Base-by-base conservation (phyloP, 1,140 invertebrate species). In the Parapsyche elsis region DNA sequence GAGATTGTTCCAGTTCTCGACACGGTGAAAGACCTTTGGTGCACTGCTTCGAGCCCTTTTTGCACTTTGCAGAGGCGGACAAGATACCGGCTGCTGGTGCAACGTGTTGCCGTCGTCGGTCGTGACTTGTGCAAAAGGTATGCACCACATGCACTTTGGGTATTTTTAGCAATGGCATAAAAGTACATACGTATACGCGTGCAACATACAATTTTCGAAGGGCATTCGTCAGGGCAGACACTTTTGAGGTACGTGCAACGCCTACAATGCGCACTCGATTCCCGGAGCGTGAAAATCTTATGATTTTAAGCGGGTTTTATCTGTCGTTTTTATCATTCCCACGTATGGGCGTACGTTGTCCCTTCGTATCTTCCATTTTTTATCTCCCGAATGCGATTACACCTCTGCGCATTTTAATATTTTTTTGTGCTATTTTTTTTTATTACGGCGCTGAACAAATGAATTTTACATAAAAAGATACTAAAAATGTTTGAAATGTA, bases 111-210 rank as follows among this genome's bases (percentile, higher is more conserved):
- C 9, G 57, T 1, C 23, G 64, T 67, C 21, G 21, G 24, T 67
- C 64, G 64, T 67, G 64, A 67, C 64, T 67, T 30, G 21, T 30
- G 24, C 64, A 67, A 67, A 67, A 67, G 64, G 64, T 67, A 67
- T 67, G 64, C 64, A 61, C 9, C 57, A 19, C 64, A 67, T 61
- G 64, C 23, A 26, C 24, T 67, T 23, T 10, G 64, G 21, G 12
- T 67, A 67, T 67, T 67, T 67, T 67, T 67, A 67, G 64, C 64
- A 30, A 26, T 30, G 2, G 49, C 16, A 53, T 5, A 53, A 53
- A 53, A 4, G 10, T 7, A 7, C 14, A 61, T 61, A 61, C 16
- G 9, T 61, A 53, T 53, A n/a, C 9, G 19, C 57, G n/a, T 61
- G 57, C 57, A 16, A 14, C 4, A 16, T 38, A 38, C 9, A 1